phyloP scores from a whole-genome alignment of 2,797 vertebrate genomes.

The Myripristis jacobus region DNA sequence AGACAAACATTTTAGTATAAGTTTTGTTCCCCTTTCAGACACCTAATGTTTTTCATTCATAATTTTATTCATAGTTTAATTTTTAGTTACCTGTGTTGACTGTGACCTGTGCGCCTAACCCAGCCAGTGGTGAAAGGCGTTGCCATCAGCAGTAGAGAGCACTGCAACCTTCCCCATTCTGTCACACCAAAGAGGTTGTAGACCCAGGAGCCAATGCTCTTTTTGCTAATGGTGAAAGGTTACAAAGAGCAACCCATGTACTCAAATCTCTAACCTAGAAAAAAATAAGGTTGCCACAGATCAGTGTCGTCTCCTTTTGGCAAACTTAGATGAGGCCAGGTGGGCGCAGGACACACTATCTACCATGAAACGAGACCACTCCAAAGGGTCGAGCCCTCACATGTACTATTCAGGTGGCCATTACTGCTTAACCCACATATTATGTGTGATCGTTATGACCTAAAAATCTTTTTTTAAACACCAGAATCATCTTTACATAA shows the following conservation, averaged over 20 bases:
- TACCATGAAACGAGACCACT: conserved; percentile 37
- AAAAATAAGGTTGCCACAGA: conserved; percentile 19
- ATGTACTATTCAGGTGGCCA: conserved; percentile 4
- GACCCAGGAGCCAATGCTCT: not conserved
- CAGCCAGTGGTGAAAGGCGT: not conserved
- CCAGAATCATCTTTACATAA: conserved; percentile 30
- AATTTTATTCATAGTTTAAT: not conserved
- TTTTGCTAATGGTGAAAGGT: conserved; percentile 17
- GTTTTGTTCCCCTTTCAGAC: not conserved
- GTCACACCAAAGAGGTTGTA: not conserved
- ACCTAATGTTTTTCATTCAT: not conserved
- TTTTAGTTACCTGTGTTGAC: not conserved
- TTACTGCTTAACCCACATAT: conserved; percentile 29
- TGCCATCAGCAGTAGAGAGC: conserved; percentile 6
- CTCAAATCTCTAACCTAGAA: conserved; percentile 8
- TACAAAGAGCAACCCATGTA: not conserved
- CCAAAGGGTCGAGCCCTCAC: conserved; percentile 15
- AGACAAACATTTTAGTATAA: too few species aligned
- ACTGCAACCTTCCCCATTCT: too few species aligned
- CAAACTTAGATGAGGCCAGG: not conserved
- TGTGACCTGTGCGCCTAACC: not conserved
- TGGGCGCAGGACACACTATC: conserved; percentile 35
- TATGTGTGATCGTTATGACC: conserved; percentile 41
- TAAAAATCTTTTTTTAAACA: conserved; percentile 16
- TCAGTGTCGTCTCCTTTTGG: conserved; percentile 44